Base-by-base conservation (phyloP, 2,113 vertebrate species). In the Nansenia antarctica region DNA sequence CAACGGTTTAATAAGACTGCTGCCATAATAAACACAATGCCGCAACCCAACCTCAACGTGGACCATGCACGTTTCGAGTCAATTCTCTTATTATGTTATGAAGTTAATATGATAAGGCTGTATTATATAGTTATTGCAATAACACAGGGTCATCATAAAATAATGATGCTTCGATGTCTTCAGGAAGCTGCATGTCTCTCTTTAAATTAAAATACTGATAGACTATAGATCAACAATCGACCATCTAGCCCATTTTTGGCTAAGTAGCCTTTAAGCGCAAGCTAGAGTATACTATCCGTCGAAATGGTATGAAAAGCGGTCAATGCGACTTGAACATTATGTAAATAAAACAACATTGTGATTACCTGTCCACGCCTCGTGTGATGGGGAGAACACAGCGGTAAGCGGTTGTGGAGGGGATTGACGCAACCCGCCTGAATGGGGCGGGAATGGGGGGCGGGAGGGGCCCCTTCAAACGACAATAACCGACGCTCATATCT, bases 321-420 rank as follows among this genome's bases (percentile, higher is more conserved):
- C 9, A 18, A 24, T 12, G 52, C 24, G 11, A 54, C 14, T 57
- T 15, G 18, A 32, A 34, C n/a, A n/a, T 32, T 1, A 34, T 60
- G 18, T 42, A 58, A 57, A 58, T 55, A 11, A 20, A 42, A 65
- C 39, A 61, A 26, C 7, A 52, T 15, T 5, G 26, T 24, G 22
- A 59, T 82, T 86, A 90, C 91, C 88, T 89, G 82, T 67, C 57
- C 18, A 70, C 47, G 59, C 59, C n/a, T 71, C 63, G 59, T 63
- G 55, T 69, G 73, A 82, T 67, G 82, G 9, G 66, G 29, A 27
- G 27, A 76, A 77, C 29, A 15, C 26, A 31, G 26, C 29, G 6
- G 55, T 34, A 30, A 55, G 49, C 24, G 22, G 14, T 18, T 32
- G 62, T 67, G 69, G 76, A 79, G 77, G 80, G 0, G 69, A 72